Base-by-base conservation (phyloP, 64 coral and sea anemone species). In the Montipora efflorescens region DNA sequence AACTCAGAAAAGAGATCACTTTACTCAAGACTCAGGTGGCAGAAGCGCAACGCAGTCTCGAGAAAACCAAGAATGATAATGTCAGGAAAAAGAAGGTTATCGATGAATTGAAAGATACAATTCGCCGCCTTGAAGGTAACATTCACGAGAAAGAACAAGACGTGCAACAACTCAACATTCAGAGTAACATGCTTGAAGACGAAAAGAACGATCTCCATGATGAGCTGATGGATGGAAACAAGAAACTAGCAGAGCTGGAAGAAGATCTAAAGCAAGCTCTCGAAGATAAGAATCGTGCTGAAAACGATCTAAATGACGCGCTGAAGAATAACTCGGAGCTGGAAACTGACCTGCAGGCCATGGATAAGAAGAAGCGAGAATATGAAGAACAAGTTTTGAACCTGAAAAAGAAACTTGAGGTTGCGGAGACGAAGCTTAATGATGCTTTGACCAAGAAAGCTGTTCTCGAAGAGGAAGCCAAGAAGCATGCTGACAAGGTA, bases 121-220 rank as follows among this genome's bases (percentile, higher is more conserved):
- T 98, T 72, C 85, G 90, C 8, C 85, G 78, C 28, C 84, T 95
- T 5, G 96, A 98, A 89, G 96, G 88, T 45, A 95, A 82, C 66
- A 95, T 98, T 55, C 90, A 98, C 78, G 96, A 79, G 52, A 90
- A 94, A 67, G 93, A 98, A 50, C 91, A 98, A 48, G 93, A 98
- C 49, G 96, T 98, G 12, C 72, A 86, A 67, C 89, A 98, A 48
- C 82, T 92, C 0, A 95, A 98, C 61, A 89, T 90, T 16, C 90
- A 98, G 70, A 98, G 92, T 28, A 90, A 92, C 80, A 98, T 98
- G 76, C 90, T 98, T 6, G 96, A 98, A 92, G 96, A 98, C 15
- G 93, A 98, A 78, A 93, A 93, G 72, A 94, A 95, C 8, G 93
- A 98, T 49, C 91, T 98, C 59, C 89, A 98, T 48, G 89, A 91